Evolutionary conservation across 2,888 invertebrate genomes (phyloP).

Genomic region (Alviniconcha strummeri): DNA sequence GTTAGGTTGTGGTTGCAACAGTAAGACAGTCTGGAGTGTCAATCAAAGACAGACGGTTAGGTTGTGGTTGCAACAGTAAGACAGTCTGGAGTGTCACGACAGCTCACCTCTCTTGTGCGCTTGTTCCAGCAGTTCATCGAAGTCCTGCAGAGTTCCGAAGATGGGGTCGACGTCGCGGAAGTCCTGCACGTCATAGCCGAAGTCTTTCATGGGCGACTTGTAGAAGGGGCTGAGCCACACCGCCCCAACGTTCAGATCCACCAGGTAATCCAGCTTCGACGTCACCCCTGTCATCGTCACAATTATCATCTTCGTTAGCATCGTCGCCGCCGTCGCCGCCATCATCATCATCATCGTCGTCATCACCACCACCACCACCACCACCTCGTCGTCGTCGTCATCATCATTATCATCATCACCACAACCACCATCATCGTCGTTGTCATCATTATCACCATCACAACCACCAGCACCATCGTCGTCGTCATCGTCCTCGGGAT

Average conservation of each 20-base stretch:
- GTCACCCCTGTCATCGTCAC: slow-evolving; percentile 36
- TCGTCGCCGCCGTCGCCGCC: too few species aligned
- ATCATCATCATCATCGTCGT: background rate
- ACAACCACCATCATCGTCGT: too few species aligned
- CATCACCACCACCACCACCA: slow-evolving; percentile 2
- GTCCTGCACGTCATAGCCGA: slow-evolving; percentile 90
- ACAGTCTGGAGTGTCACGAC: too few species aligned
- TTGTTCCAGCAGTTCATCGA: slow-evolving; percentile 72
- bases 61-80: too few species aligned
- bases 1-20: too few species aligned
- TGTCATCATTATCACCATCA: too few species aligned
- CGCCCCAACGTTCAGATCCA: slow-evolving; percentile 82
- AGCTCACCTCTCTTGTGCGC: slow-evolving; percentile 67
- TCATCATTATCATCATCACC: background rate
- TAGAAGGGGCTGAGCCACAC: slow-evolving; percentile 91
- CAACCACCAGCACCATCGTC: too few species aligned
- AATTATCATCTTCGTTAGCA: too few species aligned
- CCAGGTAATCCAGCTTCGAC: slow-evolving; percentile 77
- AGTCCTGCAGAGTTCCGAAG: slow-evolving; percentile 85
- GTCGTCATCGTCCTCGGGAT: too few species aligned
- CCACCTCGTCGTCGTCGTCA: background rate
- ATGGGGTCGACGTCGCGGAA: slow-evolving; percentile 83
- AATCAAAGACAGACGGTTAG: too few species aligned
- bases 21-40: too few species aligned
- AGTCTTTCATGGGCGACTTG: slow-evolving; percentile 88